phyloP scores from a whole-genome alignment of 1,140 invertebrate genomes.

The Eufriesea mexicana region DNA sequence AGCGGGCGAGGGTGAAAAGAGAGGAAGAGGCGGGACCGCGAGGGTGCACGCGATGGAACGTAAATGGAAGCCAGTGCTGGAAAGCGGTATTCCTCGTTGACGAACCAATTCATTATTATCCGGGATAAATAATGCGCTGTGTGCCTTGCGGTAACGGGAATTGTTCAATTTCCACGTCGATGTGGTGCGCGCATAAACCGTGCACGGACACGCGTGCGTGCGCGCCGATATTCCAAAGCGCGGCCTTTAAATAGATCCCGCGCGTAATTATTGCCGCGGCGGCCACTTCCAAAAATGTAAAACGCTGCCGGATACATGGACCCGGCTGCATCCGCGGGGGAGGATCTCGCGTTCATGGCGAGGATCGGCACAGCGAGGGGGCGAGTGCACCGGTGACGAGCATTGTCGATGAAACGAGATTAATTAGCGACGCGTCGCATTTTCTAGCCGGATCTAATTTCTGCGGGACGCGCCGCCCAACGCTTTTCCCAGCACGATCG shows the following conservation, averaged over 20 bases:
- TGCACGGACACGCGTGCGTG: neutral
- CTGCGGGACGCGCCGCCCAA: too few relatives aligned
- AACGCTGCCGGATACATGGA: slow-evolving; percentile 13
- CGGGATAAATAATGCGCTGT: slow-evolving; percentile 63
- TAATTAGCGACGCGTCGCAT: slow-evolving; percentile 47
- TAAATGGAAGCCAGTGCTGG: slow-evolving; percentile 34
- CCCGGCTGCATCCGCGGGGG: too few relatives aligned
- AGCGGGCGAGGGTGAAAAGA: neutral
- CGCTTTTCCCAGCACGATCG: slow-evolving; percentile 2
- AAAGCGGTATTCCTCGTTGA: slow-evolving; percentile 53
- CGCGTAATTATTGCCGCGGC: slow-evolving; percentile 49
- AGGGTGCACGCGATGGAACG: neutral
- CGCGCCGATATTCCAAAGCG: slow-evolving; percentile 4
- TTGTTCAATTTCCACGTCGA: slow-evolving; percentile 60
- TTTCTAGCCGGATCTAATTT: slow-evolving; percentile 51
- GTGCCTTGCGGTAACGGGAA: slow-evolving; percentile 61
- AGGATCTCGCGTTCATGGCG: too few relatives aligned
- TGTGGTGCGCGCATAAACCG: slow-evolving; percentile 52
- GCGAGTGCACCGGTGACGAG: neutral
- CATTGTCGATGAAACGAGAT: slow-evolving; percentile 46
- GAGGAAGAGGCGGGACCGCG: neutral
- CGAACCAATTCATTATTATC: slow-evolving; percentile 64
- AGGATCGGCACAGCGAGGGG: too few relatives aligned
- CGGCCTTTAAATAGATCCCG: slow-evolving; percentile 49
- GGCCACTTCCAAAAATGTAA: slow-evolving; percentile 45